Conservation (phyloP, 2,113 vertebrate species). For the Indicator maculatus region DNA sequence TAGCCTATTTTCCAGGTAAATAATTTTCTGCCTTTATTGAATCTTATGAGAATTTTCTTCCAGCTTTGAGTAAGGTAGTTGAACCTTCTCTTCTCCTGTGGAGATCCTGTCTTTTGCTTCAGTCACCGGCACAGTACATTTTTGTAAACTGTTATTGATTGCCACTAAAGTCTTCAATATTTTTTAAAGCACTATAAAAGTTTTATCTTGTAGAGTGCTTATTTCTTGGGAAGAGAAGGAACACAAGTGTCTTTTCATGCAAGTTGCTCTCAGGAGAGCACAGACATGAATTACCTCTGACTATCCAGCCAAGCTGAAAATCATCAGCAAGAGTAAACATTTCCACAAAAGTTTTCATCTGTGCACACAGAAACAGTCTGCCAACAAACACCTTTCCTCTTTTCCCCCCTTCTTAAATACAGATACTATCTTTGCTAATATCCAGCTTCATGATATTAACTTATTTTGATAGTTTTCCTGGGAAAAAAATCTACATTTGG, state of each 20-base stretch:
- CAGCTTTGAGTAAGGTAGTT: constrained; percentile 7
- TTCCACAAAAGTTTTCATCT: not conserved
- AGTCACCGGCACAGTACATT: not conserved
- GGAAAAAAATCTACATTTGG: not conserved
- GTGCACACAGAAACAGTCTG: not conserved
- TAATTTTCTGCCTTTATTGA: constrained; percentile 33
- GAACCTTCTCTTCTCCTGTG: not conserved
- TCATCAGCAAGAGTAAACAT: not conserved
- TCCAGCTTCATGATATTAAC: not conserved
- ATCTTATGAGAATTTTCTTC: constrained; percentile 19
- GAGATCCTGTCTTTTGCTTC: not conserved
- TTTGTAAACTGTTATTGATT: not conserved
- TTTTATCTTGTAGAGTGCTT: not conserved
- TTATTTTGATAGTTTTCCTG: not conserved
- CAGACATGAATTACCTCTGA: not conserved
- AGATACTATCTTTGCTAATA: not conserved
- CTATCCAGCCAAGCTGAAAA: not conserved
- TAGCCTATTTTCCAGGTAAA: constrained; percentile 32
- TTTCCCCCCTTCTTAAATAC: not conserved
- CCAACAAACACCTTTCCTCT: not conserved
- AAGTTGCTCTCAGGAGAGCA: not conserved
- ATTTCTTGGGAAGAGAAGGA: not conserved
- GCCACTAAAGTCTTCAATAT: not conserved
- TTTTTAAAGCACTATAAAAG: constrained; percentile 17
- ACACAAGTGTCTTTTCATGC: not conserved